Percentiles rank a stretch among this genome's conserved stretches.
phyloP scores from a whole-genome alignment of 2,888 invertebrate genomes.

The Philopedon plagiatum region DNA sequence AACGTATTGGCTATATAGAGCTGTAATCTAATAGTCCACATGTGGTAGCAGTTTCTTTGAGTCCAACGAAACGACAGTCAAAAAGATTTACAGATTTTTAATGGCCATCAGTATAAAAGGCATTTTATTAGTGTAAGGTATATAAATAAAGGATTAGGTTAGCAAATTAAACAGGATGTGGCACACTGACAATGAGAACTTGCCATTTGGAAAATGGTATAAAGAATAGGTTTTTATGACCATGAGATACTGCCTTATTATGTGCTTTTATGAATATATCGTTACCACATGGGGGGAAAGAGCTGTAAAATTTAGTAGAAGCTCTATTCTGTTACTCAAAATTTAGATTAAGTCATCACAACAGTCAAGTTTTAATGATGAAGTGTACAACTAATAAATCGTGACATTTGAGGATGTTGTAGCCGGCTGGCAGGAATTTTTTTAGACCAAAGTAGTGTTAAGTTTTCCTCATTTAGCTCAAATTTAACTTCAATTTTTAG shows the following conservation, averaged over 20 bases:
- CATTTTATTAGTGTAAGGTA: slow-evolving; percentile 9
- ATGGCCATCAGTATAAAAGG: slow-evolving; percentile 6
- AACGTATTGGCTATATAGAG: slow-evolving; percentile 8
- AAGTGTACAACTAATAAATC: too few species aligned
- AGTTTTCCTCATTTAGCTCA: too few species aligned
- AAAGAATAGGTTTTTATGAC: neutral
- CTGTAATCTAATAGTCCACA: slow-evolving; percentile 13
- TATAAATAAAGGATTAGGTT: slow-evolving; percentile 10
- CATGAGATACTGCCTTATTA: neutral
- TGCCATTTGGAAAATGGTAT: neutral
- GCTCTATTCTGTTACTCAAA: too few species aligned
- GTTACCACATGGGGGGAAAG: neutral
- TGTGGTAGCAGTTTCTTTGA: slow-evolving; percentile 17
- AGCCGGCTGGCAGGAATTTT: too few species aligned
- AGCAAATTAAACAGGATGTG: slow-evolving; percentile 7
- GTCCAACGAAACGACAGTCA: neutral
- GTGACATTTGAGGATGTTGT: too few species aligned
- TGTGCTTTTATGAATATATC: neutral
- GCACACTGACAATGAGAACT: slow-evolving; percentile 4
- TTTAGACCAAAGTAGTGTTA: too few species aligned
- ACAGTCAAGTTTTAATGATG: too few species aligned
- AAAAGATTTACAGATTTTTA: slow-evolving; percentile 3
- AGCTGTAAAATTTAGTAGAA: neutral
- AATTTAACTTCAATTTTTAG: too few species aligned
- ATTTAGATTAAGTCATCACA: too few species aligned